A percentile compares a stretch with the other conserved stretches of the same genome.
phyloP scores from a whole-genome alignment of 2,888 invertebrate species.

The Ryuthela nishihirai region DNA sequence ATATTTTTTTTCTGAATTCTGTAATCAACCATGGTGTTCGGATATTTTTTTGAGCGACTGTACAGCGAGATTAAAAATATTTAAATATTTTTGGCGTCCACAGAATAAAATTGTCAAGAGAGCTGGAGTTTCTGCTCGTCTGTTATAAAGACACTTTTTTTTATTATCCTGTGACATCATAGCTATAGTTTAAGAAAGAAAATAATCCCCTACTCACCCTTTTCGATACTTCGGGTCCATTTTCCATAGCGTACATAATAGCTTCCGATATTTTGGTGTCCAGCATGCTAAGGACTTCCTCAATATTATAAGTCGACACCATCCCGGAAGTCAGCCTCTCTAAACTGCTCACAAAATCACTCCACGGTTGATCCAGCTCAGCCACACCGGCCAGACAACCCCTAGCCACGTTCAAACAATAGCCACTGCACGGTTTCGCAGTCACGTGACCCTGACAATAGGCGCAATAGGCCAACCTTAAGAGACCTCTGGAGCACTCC shows the following conservation, averaged over 20 bases:
- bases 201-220: constrained; percentile 68
- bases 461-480: constrained; percentile 57
- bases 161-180: too few relatives aligned
- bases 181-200: too few relatives aligned
- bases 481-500: constrained; percentile 67
- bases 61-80: too few relatives aligned
- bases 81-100: too few relatives aligned
- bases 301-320: constrained; percentile 61
- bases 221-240: constrained; percentile 71
- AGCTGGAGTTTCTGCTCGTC: too few relatives aligned
- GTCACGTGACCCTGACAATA: constrained; percentile 68
- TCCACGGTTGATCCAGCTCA: constrained; percentile 79
- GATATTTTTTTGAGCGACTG: too few relatives aligned
- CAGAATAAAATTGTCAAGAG: too few relatives aligned
- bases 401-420: constrained; percentile 84
- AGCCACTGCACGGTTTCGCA: constrained; percentile 73
- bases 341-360: constrained; percentile 76
- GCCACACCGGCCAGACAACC: constrained; percentile 72
- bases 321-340: constrained; percentile 60
- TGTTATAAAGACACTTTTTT: too few relatives aligned
- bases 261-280: constrained; percentile 82
- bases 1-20: too few relatives aligned
- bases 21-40: too few relatives aligned
- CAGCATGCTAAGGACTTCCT: constrained; percentile 71
- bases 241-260: constrained; percentile 86